Base-by-base conservation (phyloP, 1,140 invertebrate genomes). In the Phortica variegata region DNA sequence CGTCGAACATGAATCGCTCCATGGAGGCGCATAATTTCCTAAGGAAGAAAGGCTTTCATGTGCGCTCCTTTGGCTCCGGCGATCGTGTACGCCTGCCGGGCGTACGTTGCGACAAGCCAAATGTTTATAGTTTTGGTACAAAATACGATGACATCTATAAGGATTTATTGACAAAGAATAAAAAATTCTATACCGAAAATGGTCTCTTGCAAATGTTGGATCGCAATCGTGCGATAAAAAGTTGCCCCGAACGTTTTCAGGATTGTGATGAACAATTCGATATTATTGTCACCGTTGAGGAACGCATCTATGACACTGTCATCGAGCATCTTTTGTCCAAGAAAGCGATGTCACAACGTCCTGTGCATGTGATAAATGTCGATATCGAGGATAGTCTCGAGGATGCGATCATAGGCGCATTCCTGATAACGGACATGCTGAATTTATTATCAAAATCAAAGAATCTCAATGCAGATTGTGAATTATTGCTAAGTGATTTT, bases 331-430 rank as follows among this genome's bases (percentile, higher is more conserved):
- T 87, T 82, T 83, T 85, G 54, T 81, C 79, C 21, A 81, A 80
- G 61, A 79, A 79, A 26, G 86, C 85, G 26, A 79, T 83, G 50
- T 83, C 85, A 48, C 89, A 88, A 76, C 84, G 88, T 54, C 87
- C 90, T 4, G 91, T 91, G 1, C 96, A 99, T 81, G 84, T 98
- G n/a, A 90, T 99, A 31, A 99, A 99, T 77, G 88, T 99, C 66
- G 95, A 98, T 72, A 96, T 99, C 73, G 91, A 93, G 78, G 96
- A 99, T 80, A 99, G 98, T 79, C 93, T 97, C 58, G 95, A 99
- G 80, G 96, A 98, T 77, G 95, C 95, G 1, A 97, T 94, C 15
- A 87, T 98, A 60, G 96, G 96, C 55, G 95, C 95, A 3, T 95
- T 97, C 80, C 80, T 96, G 52, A 94, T 98, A 50, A 91, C 88